These are phyloP conservation scores for Cyprinodon diabolis DNA, from an alignment of 2,797 vertebrate genomes.

Conservation along the genomic window DNA sequence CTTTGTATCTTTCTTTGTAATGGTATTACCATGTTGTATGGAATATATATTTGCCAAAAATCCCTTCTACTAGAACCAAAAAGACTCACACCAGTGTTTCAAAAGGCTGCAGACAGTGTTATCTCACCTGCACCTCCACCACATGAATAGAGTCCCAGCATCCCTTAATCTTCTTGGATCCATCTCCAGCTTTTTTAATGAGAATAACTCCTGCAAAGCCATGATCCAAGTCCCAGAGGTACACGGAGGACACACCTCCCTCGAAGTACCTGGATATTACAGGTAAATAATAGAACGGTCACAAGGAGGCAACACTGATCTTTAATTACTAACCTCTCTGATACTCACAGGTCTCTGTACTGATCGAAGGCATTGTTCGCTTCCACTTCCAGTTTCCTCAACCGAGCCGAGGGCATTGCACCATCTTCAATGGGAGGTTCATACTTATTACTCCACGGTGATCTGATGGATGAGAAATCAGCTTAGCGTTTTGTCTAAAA, in stretches of 20 bases:
- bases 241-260: slow-evolving; percentile 97
- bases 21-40: not conserved
- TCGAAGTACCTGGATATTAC: slow-evolving; percentile 91
- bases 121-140: slow-evolving; percentile 97
- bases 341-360: slow-evolving; percentile 99
- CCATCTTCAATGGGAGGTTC: slow-evolving; percentile 98
- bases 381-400: slow-evolving; percentile 98
- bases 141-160: slow-evolving; percentile 99
- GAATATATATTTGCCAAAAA: not conserved
- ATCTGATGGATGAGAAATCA: slow-evolving; percentile 76
- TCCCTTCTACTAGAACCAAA: not conserved
- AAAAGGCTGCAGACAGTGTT: slow-evolving; percentile 5
- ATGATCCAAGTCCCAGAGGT: slow-evolving; percentile 99
- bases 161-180: slow-evolving; percentile 99
- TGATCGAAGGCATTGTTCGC: slow-evolving; percentile 99
- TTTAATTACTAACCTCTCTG: not conserved
- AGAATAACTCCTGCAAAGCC: slow-evolving; percentile 99
- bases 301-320: not conserved
- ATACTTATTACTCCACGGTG: slow-evolving; percentile 99
- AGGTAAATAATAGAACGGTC: slow-evolving; percentile 14
- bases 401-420: slow-evolving; percentile 96
- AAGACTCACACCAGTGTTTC: not conserved
- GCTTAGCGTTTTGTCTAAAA: not conserved
- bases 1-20: too few relatives aligned
- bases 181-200: slow-evolving; percentile 98